phyloP scores from a whole-genome alignment of 2,797 vertebrate species.

The Darevskia mixta region DNA sequence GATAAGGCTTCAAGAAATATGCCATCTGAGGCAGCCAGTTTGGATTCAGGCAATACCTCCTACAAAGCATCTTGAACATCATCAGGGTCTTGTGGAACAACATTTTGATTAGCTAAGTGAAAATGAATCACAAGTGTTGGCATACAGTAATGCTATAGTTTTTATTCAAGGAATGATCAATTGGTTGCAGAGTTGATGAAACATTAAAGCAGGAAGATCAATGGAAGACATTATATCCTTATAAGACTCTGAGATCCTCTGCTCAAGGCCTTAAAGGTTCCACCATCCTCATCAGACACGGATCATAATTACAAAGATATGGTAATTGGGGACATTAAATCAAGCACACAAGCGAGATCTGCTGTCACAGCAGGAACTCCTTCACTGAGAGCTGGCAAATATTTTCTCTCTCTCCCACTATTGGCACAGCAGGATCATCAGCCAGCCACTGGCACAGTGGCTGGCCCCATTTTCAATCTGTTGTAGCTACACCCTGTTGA shows the following conservation, averaged over 20 bases:
- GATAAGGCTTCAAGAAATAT: slow-evolving; percentile 60
- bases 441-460: slow-evolving; percentile 69
- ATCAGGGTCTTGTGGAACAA: slow-evolving; percentile 75
- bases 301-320: slow-evolving; percentile 77
- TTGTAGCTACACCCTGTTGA: slow-evolving; percentile 63
- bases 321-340: slow-evolving; percentile 76
- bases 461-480: slow-evolving; percentile 74
- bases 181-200: slow-evolving; percentile 68
- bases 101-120: slow-evolving; percentile 79
- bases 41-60: slow-evolving; percentile 66
- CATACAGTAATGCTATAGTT: slow-evolving; percentile 65
- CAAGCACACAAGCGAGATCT: slow-evolving; percentile 68
- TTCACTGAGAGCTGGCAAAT: slow-evolving; percentile 68
- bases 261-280: slow-evolving; percentile 65
- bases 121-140: slow-evolving; percentile 76
- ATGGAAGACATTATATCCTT: slow-evolving; percentile 66
- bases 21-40: slow-evolving; percentile 61
- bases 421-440: slow-evolving; percentile 69
- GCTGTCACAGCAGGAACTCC: slow-evolving; percentile 76
- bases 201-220: slow-evolving; percentile 73
- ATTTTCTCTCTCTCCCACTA: slow-evolving; percentile 62
- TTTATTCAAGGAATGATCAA: slow-evolving; percentile 77
- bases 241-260: slow-evolving; percentile 65
- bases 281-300: slow-evolving; percentile 67
- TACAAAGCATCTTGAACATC: slow-evolving; percentile 70